A percentile compares a stretch with the other conserved stretches of the same genome.
Evolutionary conservation across 1,140 invertebrate genomes (phyloP).

Genomic region (Pachypeltis micranthus): DNA sequence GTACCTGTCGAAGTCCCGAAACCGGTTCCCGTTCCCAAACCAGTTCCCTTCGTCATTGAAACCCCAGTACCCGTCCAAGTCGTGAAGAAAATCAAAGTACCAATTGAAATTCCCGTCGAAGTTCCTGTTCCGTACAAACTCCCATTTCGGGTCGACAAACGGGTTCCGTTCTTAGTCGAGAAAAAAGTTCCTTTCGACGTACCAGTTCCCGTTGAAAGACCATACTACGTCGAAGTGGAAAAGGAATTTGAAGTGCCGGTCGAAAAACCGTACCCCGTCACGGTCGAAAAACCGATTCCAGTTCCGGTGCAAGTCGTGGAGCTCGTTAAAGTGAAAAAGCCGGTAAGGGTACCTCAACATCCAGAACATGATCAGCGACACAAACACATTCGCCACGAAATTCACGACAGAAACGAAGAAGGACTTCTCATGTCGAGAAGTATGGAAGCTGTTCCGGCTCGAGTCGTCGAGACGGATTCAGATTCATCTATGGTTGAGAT

Average conservation of each 20-base stretch:
- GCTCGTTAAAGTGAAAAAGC: conserved; percentile 1
- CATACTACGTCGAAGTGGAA: conserved; percentile 10
- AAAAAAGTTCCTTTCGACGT: conserved; percentile 16
- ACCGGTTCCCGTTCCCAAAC: conserved; percentile 11
- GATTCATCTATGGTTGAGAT: no score
- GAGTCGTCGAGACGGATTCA: no score
- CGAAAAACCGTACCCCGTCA: conserved; percentile 15
- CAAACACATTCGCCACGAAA: no score
- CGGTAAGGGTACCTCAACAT: background rate
- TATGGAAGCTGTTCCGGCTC: no score
- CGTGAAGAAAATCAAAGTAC: conserved; percentile 6
- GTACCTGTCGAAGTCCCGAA: conserved; percentile 32
- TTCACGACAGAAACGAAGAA: no score
- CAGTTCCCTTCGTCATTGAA: conserved; percentile 15
- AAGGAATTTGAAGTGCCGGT: conserved; percentile 13
- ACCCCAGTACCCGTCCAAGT: conserved; percentile 15
- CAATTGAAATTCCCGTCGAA: conserved; percentile 14
- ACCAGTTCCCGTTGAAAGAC: conserved; percentile 10
- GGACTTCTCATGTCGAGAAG: no score
- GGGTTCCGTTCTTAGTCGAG: background rate
- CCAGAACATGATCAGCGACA: no score
- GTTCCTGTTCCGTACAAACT: conserved; percentile 14
- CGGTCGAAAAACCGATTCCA: conserved; percentile 13
- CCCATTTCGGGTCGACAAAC: conserved; percentile 9
- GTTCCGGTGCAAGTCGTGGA: conserved; percentile 9